Base-by-base conservation (phyloP, 2,888 invertebrate genomes). In the Chrysina gloriosa region DNA sequence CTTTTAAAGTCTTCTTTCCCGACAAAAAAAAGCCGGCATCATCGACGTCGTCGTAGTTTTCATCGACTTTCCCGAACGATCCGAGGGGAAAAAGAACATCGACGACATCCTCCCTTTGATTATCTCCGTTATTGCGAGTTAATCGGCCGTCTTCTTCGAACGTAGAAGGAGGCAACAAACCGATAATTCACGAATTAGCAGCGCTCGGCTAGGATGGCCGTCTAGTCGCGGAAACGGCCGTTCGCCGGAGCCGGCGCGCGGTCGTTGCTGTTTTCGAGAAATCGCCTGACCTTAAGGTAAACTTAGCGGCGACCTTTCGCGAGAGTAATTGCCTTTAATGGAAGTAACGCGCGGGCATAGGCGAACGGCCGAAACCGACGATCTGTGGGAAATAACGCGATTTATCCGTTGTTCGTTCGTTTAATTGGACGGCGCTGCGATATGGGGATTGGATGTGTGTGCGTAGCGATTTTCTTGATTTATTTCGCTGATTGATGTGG, bases 131-230 rank as follows among this genome's bases (percentile, higher is more conserved):
- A 31, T 31, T 31, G 2, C 31, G n/a, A 31, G 31, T 9, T 31
- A 31, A 31, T 0, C 9, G 34, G 6, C 34, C n/a, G 7, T 34
- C 34, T 34, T 34, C 34, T 34, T 7, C 34, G 1, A 34, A 31
- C 16, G 52, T 19, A 31, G 9, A 52, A 52, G 19, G 9, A 52
- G 52, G 52, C 52, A 52, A 52, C 19, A 52, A 52, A 52, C 52
- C 52, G 52, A 52, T 52, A 52, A 52, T 29, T 52, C 52, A 52
- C 31, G 29, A 52, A 52, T 52, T 52, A 52, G n/a, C n/a, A n/a
- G 31, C 52, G 52, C 52, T 52, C 19, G 52, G 31, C 31, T 52
- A 52, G 29, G 21, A 9, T 9, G 9, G 21, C 6, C 45, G 19
- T 16, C 45, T 45, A n/a, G 7, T 45, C 6, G n/a, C 7, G 31